Conservation (phyloP, 1,140 invertebrate species). For the Trichomalopsis sarcophagae region DNA sequence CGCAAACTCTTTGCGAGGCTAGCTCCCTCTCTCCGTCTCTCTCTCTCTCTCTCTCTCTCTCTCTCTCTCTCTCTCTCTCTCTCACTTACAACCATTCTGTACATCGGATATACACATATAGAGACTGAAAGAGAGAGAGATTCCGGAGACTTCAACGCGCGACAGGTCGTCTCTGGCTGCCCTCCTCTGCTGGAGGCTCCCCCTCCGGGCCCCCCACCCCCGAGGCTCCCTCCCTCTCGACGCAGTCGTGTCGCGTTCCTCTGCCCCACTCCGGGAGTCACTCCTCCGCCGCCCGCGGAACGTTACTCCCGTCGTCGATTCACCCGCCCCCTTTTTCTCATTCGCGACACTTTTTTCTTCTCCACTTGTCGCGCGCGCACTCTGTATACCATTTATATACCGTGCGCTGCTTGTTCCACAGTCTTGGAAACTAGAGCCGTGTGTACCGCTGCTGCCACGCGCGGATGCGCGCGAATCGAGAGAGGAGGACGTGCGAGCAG, state of each 20-base stretch:
- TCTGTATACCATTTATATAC: neutral
- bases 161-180: slow-evolving; percentile 59
- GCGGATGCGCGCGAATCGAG: neutral
- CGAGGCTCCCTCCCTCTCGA: slow-evolving; percentile 16
- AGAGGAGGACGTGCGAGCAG: neutral
- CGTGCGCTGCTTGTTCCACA: neutral
- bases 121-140: neutral
- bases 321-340: slow-evolving; percentile 53
- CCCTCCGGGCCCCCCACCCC: slow-evolving; percentile 24
- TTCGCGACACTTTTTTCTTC: slow-evolving; percentile 54
- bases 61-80: neutral
- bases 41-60: too few relatives aligned
- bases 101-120: too few relatives aligned
- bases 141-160: slow-evolving; percentile 72
- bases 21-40: neutral
- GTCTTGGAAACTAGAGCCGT: slow-evolving; percentile 11
- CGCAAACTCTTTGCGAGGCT: slow-evolving; percentile 23
- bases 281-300: slow-evolving; percentile 36
- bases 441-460: neutral
- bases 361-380: slow-evolving; percentile 48
- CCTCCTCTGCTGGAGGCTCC: slow-evolving; percentile 12
- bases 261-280: slow-evolving; percentile 22
- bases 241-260: slow-evolving; percentile 11
- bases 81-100: too few relatives aligned
- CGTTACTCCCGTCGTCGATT: slow-evolving; percentile 36